Conservation (phyloP, 1,140 invertebrate species). For the Drosophila repletoides region DNA sequence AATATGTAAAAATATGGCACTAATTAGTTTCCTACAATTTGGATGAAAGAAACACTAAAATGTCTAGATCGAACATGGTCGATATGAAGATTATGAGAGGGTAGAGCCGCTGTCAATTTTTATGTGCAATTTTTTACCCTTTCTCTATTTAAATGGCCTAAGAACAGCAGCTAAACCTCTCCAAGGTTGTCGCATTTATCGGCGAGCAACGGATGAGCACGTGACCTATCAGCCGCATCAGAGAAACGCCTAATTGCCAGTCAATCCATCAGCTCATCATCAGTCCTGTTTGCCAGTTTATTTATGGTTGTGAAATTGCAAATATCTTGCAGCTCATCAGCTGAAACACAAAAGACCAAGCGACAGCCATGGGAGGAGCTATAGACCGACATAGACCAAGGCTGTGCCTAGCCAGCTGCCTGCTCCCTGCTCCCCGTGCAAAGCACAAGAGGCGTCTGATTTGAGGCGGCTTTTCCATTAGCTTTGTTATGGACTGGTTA, state of each 20-base stretch:
- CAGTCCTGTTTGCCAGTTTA: background rate
- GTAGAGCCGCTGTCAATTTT: too few relatives aligned
- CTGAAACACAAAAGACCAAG: constrained; percentile 25
- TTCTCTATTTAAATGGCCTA: too few relatives aligned
- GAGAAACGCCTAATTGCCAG: constrained; percentile 30
- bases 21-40: too few relatives aligned
- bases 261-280: background rate
- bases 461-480: background rate
- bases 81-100: too few relatives aligned
- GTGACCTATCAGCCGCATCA: constrained; percentile 29
- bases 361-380: background rate
- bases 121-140: too few relatives aligned
- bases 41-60: too few relatives aligned
- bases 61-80: too few relatives aligned
- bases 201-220: background rate
- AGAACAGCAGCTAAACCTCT: background rate
- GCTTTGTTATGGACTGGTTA: background rate
- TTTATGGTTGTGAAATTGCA: constrained; percentile 31
- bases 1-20: too few relatives aligned
- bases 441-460: constrained; percentile 2
- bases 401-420: background rate
- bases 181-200: background rate
- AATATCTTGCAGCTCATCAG: constrained; percentile 42
- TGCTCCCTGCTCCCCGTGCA: constrained; percentile 2
- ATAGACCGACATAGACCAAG: background rate